Percentiles rank a stretch among this genome's conserved stretches.
Evolutionary conservation across 2,888 invertebrate species (phyloP).

Genomic region (Chironomus tentans): DNA sequence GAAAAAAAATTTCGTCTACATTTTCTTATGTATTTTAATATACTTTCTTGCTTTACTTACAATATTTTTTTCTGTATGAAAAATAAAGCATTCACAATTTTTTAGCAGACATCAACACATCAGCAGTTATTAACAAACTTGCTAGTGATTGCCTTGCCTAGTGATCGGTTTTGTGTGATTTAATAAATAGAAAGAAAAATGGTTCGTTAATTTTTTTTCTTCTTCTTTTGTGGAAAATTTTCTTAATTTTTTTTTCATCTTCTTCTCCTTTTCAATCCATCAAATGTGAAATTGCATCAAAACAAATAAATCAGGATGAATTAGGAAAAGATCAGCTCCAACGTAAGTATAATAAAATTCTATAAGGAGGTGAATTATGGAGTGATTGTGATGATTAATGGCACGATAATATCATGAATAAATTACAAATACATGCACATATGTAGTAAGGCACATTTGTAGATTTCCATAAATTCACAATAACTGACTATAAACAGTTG

Average conservation of each 20-base stretch:
- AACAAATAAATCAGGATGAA: constrained; percentile 52
- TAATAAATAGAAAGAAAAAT: not conserved
- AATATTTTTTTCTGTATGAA: not conserved
- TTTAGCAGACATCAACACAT: constrained; percentile 22
- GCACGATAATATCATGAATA: too few species aligned
- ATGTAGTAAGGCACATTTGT: too few species aligned
- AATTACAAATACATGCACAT: too few species aligned
- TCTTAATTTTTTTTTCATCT: not conserved
- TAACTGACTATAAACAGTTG: too few species aligned
- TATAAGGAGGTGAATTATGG: not conserved
- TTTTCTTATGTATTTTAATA: too few species aligned
- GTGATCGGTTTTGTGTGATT: not conserved
- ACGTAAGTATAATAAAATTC: constrained; percentile 49
- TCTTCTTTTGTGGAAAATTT: constrained; percentile 33
- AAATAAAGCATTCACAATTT: constrained; percentile 11
- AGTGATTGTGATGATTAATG: too few species aligned
- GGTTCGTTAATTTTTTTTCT: constrained; percentile 29
- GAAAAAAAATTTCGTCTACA: not conserved
- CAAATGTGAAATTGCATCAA: not conserved
- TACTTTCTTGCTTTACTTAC: not conserved
- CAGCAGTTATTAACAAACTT: constrained; percentile 20
- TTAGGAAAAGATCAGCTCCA: constrained; percentile 67
- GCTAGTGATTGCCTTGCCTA: not conserved
- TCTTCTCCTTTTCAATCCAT: not conserved
- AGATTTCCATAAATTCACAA: too few species aligned